Evolutionary conservation across 1,140 invertebrate genomes (phyloP), one percentile per base, ranked within the genome.

Genomic region (Panagrolaimus sp.): DNA sequence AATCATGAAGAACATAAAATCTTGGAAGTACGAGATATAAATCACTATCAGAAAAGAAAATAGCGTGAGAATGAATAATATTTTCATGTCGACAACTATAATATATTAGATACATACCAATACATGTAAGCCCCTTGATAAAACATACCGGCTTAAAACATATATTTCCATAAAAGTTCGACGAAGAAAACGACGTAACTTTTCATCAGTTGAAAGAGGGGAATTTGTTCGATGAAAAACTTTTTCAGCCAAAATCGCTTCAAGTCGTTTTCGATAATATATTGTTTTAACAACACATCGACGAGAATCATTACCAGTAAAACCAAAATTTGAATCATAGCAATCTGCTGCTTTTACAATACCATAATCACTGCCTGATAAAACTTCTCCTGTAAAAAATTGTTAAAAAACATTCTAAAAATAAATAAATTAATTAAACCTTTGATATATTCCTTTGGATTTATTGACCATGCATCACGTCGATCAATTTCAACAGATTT

Each of bases 11-110:
- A 20, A 72, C 69, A 38, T 74, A 69, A 14, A 77, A 45, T 44
- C 70, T 70, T 14, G 73, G 73, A 31, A 74, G 27, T 20, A 72
- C 75, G 45, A 74, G 46, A 43, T 72, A 62, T 16, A 74, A 62
- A 61, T 74, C 66, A 27, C 63, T 14, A 8, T 74, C 63, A 27
- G 61, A 53, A 11, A 74, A 46, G 75, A 77, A 74, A 5, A 66
- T 46, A 42, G 74, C 63, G 47, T 74, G 73, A 45, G 68, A 42
- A 53, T 74, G 73, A 61, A 74, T 46, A 47, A 74, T 70, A 53
- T 74, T 77, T 25, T 57, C 74, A 51, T 74, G 73, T 9, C 74
- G 73, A 43, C 72, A 74, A 9, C 72, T 73, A 16, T 38, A 75
- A 14, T 44, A 47, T 16, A 14, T 11, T n/a, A n/a, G 5, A 71